These are phyloP conservation scores for Epirrita christyi DNA, from an alignment of 2,888 invertebrate species.

Conservation along the genomic window DNA sequence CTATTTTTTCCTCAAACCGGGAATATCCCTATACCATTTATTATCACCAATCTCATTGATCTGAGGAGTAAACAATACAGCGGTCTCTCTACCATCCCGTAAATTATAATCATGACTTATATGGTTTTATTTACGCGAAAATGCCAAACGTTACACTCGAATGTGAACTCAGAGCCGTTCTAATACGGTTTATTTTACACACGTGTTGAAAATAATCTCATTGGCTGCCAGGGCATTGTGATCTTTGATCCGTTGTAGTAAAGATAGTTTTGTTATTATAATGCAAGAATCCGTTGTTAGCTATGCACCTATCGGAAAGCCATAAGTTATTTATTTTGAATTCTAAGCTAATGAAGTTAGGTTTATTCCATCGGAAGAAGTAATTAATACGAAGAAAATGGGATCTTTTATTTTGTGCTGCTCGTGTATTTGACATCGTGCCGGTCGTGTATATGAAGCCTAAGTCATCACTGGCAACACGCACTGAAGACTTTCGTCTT, in stretches of 20 bases:
- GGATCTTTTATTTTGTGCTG: too few relatives aligned
- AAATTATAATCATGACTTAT: constrained; percentile 39
- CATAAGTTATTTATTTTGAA: not conserved
- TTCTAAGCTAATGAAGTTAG: not conserved
- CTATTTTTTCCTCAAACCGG: not conserved
- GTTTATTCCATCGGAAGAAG: constrained; percentile 5
- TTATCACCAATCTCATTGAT: constrained; percentile 13
- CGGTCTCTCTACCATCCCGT: constrained; percentile 21
- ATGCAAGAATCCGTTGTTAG: not conserved
- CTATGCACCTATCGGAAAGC: not conserved
- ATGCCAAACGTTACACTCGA: not conserved
- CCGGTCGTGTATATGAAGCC: too few relatives aligned
- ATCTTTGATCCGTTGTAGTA: constrained; percentile 2
- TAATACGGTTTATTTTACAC: constrained; percentile 6
- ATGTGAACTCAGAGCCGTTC: constrained; percentile 9
- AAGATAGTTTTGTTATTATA: not conserved
- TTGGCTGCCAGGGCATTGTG: not conserved
- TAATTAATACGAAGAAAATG: too few relatives aligned
- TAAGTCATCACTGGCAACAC: too few relatives aligned
- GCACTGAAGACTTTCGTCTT: too few relatives aligned
- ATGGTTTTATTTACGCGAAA: constrained; percentile 40
- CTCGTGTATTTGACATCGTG: too few relatives aligned
- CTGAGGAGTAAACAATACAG: constrained; percentile 19
- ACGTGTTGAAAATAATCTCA: not conserved
- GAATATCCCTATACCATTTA: not conserved